Conservation (phyloP, 2,797 vertebrate species). For the Poeciliopsis infans region DNA sequence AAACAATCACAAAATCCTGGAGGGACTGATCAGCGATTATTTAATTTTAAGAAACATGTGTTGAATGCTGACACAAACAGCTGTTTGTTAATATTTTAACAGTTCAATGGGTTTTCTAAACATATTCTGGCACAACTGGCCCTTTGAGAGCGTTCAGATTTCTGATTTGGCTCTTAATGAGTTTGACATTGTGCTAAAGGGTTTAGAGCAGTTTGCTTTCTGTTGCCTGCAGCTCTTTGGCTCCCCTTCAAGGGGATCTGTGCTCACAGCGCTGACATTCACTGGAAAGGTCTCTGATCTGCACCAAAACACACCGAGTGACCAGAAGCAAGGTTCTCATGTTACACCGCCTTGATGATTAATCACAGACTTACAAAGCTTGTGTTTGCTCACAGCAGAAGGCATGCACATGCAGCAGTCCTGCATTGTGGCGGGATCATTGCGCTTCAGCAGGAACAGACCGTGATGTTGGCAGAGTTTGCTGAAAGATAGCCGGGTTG, state of each 20-base stretch:
- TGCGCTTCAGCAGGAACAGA: slow-evolving; percentile 53
- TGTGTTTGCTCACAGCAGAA: slow-evolving; percentile 12
- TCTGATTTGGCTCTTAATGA: too few relatives aligned
- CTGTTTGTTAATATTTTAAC: too few relatives aligned
- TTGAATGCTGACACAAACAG: too few relatives aligned
- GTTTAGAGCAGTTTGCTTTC: slow-evolving; percentile 1
- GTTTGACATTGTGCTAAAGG: too few relatives aligned
- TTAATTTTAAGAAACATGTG: too few relatives aligned
- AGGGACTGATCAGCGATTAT: too few relatives aligned
- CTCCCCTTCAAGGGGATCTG: slow-evolving; percentile 12
- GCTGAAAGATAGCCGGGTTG: slow-evolving; percentile 49
- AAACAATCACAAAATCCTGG: too few relatives aligned
- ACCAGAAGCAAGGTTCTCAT: slow-evolving; percentile 6
- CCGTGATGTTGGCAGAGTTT: slow-evolving; percentile 67
- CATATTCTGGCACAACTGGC: too few relatives aligned
- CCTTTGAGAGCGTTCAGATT: too few relatives aligned
- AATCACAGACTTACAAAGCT: slow-evolving; percentile 21
- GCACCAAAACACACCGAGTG: not conserved
- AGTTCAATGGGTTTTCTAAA: too few relatives aligned
- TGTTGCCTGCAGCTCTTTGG: slow-evolving; percentile 18
- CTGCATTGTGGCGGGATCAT: slow-evolving; percentile 43
- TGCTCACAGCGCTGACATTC: not conserved
- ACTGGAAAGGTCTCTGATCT: slow-evolving; percentile 4
- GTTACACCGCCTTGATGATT: slow-evolving; percentile 10
- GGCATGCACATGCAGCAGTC: slow-evolving; percentile 35